Base-by-base conservation (phyloP, 2,888 invertebrate species). In the Kuschelorhynchus macadamiae region DNA sequence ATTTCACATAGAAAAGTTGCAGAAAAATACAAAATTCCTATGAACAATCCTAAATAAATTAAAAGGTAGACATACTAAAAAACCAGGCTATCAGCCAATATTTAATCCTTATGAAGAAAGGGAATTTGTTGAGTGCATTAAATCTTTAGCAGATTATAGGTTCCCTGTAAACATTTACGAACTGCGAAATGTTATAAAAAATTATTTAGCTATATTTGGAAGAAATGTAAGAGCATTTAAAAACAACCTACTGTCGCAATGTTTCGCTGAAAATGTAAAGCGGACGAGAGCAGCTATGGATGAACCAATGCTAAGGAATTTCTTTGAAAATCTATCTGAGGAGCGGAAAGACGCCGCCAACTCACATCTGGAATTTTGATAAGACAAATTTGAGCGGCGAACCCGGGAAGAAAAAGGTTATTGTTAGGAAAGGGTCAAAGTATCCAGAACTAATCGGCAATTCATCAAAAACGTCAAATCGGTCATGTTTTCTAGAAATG, bases 381-480 rank as follows among this genome's bases (percentile, higher is more conserved):
- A 7, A 25, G 25, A 72, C 74, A 4, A 70, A 71, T 55, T 46
- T 70, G 0, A 55, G 59, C 25, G 25, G 11, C 67, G 77, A 82
- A 66, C 77, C 78, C 18, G 77, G 77, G 0, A 59, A 50, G 33
- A 77, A 74, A 69, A 75, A 69, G 39, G 65, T 65, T 18, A 50
- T 75, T 11, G 50, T 50, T 68, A 71, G 67, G 46, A 64, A 61
- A 66, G 63, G 70, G 5, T 46, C 32, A 25, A 72, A 78, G 59
- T 76, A 80, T 57, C 25, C n/a, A n/a, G 25, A 25, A 7, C 7
- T 25, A 25, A 25, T 25, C 72, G 75, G 20, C 75, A 80, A 59
- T 25, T 74, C 18, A 75, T 78, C 25, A 71, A 75, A 53, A 76
- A 80, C 65, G 53, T 67, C 7, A 71, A 75, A 21, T 74, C 72